Percentiles rank a stretch among this genome's conserved stretches.
phyloP scores from a whole-genome alignment of 2,888 invertebrate species.

The Xestoiulus laeticollis region DNA sequence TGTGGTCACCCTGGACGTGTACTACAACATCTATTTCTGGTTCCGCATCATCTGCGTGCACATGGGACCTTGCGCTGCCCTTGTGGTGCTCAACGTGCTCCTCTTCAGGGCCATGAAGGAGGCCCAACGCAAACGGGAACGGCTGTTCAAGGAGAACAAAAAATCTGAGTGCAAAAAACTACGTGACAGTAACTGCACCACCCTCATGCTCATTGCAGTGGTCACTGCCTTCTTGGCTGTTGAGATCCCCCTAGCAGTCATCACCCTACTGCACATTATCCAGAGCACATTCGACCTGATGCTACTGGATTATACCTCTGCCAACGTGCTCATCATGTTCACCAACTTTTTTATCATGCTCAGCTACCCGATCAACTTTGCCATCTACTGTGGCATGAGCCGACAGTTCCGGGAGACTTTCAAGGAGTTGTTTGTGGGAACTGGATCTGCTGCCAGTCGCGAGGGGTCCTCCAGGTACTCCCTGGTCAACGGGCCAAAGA shows the following conservation, averaged over 20 bases:
- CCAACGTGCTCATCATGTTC: constrained; percentile 79
- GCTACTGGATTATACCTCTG: constrained; percentile 76
- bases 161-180: constrained; percentile 82
- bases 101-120: constrained; percentile 85
- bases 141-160: constrained; percentile 79
- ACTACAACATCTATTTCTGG: constrained; percentile 82
- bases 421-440: constrained; percentile 75
- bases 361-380: constrained; percentile 93
- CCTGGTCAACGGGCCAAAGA: constrained; percentile 80
- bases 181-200: constrained; percentile 84
- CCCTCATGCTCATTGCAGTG: constrained; percentile 86
- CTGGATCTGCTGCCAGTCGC: constrained; percentile 62
- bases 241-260: constrained; percentile 84
- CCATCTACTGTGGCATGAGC: constrained; percentile 96
- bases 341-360: constrained; percentile 92
- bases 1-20: constrained; percentile 75
- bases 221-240: constrained; percentile 84
- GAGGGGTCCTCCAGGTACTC: constrained; percentile 79
- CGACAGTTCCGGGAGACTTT: constrained; percentile 93
- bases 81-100: constrained; percentile 87
- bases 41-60: constrained; percentile 93
- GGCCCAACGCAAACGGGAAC: constrained; percentile 81
- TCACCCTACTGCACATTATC: constrained; percentile 83
- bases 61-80: constrained; percentile 84
- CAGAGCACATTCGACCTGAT: constrained; percentile 77